Evolutionary conservation across 2,888 invertebrate species (phyloP), one percentile per base, ranked within the genome.

Genomic region (Galerucella calmariensis): DNA sequence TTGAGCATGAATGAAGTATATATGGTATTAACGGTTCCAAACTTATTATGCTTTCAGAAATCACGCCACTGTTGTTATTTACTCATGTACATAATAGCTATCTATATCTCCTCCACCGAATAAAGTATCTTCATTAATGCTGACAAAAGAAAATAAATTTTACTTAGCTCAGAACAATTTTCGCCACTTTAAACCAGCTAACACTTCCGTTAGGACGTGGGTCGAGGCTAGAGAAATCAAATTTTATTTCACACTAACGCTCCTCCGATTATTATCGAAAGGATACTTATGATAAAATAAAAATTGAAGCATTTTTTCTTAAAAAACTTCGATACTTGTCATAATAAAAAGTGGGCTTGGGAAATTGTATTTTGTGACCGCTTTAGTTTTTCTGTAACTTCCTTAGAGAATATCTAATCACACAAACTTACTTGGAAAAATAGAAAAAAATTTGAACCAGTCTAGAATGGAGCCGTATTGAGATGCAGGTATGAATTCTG

Each of bases 101-200:
- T 56, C 2, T 56, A 0, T 56, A 20, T 56, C 9, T 16, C 20
- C 10, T 56, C 3, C 20, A 16, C 56, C 20, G 11, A 16, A 56
- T 20, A 56, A 56, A 56, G 56, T 20, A 56, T 56, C 56, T 56
- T 56, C 56, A 56, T 56, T 56, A 56, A 16, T 20, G 20, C 56
- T 56, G 56, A 56, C 56, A 56, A 56, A 56, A 56, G 56, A 56
- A 56, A 56, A 56, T 56, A 16, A 56, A 56, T 56, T 56, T 20
- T 10, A 56, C 56, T 56, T 56, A 56, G 20, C 56, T 16, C 20
- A 10, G 4, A 20, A 56, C 56, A 16, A 20, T 56, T 56, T 56
- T 56, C 20, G 56, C 16, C 56, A 16, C 16, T 56, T 20, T 10
- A 20, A 16, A 56, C 56, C 56, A 56, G 56, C 4, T 56, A 20